Evolutionary conservation across 2,888 invertebrate species (phyloP).

Genomic region (Hedya salicella): DNA sequence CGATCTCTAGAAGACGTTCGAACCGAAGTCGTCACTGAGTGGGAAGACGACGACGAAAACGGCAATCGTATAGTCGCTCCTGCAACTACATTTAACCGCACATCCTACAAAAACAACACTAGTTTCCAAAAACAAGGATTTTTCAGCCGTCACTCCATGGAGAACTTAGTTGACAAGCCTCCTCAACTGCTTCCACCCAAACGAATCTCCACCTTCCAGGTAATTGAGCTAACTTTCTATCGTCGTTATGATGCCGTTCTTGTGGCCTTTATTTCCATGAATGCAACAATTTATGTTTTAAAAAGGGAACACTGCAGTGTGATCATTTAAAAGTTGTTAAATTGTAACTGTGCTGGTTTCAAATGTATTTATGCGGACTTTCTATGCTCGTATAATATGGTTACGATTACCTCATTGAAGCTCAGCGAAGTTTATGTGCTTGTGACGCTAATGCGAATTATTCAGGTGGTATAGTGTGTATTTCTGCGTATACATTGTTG

Average conservation of each 20-base stretch:
- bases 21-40: conserved; percentile 86
- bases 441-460: conserved; percentile 62
- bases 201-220: conserved; percentile 84
- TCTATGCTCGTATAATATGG: conserved; percentile 65
- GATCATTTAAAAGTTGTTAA: conserved; percentile 48
- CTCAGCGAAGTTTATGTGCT: conserved; percentile 67
- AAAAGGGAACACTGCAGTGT: conserved; percentile 48
- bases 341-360: conserved; percentile 49
- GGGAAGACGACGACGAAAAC: conserved; percentile 87
- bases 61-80: conserved; percentile 85
- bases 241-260: conserved; percentile 60
- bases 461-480: conserved; percentile 48
- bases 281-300: conserved; percentile 51
- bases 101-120: conserved; percentile 67
- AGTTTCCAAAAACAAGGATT: conserved; percentile 78
- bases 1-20: conserved; percentile 90
- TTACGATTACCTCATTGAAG: conserved; percentile 63
- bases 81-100: conserved; percentile 78
- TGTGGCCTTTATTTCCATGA: conserved; percentile 54
- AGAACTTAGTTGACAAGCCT: conserved; percentile 86
- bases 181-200: conserved; percentile 81
- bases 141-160: conserved; percentile 88
- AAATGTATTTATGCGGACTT: conserved; percentile 65
- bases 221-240: conserved; percentile 75
- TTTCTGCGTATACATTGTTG: conserved; percentile 46